A percentile compares a stretch with the other conserved stretches of the same genome.
Evolutionary conservation across 2,113 vertebrate genomes (phyloP).

Genomic region (Myiagra hebetior): DNA sequence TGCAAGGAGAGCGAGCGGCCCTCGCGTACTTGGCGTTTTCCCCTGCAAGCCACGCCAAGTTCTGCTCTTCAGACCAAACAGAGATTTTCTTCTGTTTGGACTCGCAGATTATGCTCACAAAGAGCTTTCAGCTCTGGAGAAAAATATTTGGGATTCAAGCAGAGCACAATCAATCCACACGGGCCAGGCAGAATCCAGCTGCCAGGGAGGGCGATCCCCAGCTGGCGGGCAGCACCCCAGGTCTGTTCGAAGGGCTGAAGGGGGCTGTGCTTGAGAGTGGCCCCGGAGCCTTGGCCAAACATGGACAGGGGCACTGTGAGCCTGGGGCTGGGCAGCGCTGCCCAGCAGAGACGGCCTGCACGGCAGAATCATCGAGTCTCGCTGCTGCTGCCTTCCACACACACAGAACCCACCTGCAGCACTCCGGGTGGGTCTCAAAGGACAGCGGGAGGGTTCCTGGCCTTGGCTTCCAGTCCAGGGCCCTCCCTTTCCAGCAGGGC

Average conservation of each 20-base stretch:
- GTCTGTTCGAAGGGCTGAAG: fast-evolving
- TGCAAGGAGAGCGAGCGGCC: neutral
- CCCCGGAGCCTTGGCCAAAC: neutral
- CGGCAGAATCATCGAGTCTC: neutral
- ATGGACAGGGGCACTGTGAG: too few relatives aligned
- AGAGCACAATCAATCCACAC: neutral
- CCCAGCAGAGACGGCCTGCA: fast-evolving
- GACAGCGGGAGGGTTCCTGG: neutral
- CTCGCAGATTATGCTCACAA: neutral
- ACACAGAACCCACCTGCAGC: fast-evolving
- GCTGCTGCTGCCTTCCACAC: fast-evolving
- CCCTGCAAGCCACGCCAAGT: neutral
- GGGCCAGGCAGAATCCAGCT: neutral
- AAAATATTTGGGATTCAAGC: neutral
- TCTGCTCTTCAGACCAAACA: constrained; percentile 12
- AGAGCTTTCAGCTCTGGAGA: neutral
- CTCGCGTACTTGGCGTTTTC: neutral
- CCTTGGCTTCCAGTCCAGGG: neutral
- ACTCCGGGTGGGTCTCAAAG: fast-evolving
- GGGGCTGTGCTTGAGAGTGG: neutral
- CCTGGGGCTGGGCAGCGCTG: neutral
- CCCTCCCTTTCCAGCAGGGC: neutral
- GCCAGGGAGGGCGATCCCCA: neutral
- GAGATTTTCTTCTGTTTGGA: constrained; percentile 27
- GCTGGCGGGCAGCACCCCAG: fast-evolving